phyloP scores from a whole-genome alignment of 2,888 invertebrate genomes.

The Biston betularia region DNA sequence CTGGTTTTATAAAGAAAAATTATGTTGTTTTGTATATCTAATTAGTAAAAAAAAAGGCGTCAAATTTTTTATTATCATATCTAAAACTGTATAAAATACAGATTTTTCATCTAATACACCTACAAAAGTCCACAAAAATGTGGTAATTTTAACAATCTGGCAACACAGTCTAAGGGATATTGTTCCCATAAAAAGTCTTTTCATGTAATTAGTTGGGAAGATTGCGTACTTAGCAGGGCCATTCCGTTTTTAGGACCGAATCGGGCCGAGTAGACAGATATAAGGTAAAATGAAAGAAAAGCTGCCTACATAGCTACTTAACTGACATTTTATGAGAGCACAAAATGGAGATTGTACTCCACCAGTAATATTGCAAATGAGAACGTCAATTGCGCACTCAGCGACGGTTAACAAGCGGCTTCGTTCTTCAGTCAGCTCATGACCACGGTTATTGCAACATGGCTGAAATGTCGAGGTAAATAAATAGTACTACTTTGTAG shows the following conservation, averaged over 20 bases:
- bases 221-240: slow-evolving; percentile 32
- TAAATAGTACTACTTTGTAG: too few species aligned
- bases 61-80: neutral
- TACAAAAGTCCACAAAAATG: neutral
- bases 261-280: slow-evolving; percentile 9
- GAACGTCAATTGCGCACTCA: neutral
- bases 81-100: too few species aligned
- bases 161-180: slow-evolving; percentile 25
- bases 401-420: too few species aligned
- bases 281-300: slow-evolving; percentile 7
- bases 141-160: slow-evolving; percentile 15
- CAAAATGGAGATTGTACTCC: neutral
- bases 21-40: too few species aligned
- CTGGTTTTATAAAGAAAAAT: too few species aligned
- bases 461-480: too few species aligned
- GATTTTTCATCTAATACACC: too few species aligned
- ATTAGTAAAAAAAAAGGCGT: neutral
- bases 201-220: slow-evolving; percentile 31
- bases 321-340: neutral
- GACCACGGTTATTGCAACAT: neutral
- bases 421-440: too few species aligned
- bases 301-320: neutral
- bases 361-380: neutral
- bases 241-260: slow-evolving; percentile 29
- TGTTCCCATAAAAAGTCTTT: slow-evolving; percentile 28